Percentiles rank a stretch among this genome's conserved stretches.
phyloP scores from a whole-genome alignment of 2,113 vertebrate genomes.

The Myiopsitta monachus region DNA sequence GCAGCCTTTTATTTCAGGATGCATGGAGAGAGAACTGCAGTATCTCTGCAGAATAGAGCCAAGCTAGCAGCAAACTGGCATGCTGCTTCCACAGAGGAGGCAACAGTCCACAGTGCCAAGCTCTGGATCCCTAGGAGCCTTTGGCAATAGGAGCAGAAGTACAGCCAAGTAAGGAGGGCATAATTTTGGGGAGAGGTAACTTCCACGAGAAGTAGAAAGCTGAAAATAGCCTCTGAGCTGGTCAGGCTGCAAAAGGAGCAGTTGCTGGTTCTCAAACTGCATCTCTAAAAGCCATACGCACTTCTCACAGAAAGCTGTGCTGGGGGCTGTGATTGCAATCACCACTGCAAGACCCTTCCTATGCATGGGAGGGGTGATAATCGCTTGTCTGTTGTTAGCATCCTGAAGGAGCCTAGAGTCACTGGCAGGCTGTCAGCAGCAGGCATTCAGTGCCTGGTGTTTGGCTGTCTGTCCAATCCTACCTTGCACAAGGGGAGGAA shows the following conservation, averaged over 20 bases:
- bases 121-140: background rate
- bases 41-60: background rate
- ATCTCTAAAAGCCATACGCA: background rate
- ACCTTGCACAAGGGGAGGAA: constrained; percentile 5
- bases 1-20: background rate
- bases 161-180: background rate
- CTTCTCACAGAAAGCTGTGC: background rate
- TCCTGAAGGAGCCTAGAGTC: background rate
- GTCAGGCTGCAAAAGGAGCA: background rate
- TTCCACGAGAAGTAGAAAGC: background rate
- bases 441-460: background rate
- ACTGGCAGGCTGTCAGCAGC: background rate
- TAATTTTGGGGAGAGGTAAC: background rate
- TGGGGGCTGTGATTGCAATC: background rate
- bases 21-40: background rate
- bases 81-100: background rate
- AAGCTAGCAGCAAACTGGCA: background rate
- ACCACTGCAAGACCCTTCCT: background rate
- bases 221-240: background rate
- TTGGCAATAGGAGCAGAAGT: background rate
- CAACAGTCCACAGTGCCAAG: background rate
- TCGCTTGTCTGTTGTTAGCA: background rate
- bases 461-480: constrained; percentile 2
- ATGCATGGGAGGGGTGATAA: background rate
- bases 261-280: background rate